Percentiles rank a stretch among this genome's conserved stretches.
Conservation (phyloP, 2,797 vertebrate species). For the Bryconaethiops microstoma region DNA sequence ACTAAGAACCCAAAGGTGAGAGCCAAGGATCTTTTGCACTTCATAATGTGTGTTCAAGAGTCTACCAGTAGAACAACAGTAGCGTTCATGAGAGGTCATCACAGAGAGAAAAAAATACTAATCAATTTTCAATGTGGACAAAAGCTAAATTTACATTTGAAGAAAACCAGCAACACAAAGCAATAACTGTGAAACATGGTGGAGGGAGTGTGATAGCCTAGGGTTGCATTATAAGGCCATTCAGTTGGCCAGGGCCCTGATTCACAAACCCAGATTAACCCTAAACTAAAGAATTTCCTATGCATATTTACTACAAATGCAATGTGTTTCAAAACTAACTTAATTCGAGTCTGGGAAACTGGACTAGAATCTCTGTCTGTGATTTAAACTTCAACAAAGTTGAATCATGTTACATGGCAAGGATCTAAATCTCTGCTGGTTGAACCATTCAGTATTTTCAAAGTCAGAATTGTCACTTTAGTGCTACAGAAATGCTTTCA, state of each 20-base stretch:
- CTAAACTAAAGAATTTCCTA: neutral
- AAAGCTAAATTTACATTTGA: neutral
- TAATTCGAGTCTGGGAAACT: too few species aligned
- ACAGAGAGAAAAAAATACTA: neutral
- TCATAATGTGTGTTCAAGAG: neutral
- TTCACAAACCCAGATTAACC: neutral
- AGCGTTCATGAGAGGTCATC: neutral
- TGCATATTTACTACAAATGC: too few species aligned
- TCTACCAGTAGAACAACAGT: neutral
- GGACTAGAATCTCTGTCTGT: too few species aligned
- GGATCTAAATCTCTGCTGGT: too few species aligned
- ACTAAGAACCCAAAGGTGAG: slow-evolving; percentile 4
- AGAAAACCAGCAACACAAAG: neutral
- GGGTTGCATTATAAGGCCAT: neutral
- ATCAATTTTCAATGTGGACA: neutral
- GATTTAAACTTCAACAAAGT: too few species aligned
- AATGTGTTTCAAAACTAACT: too few species aligned
- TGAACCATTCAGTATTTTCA: too few species aligned
- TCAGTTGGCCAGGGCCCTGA: neutral
- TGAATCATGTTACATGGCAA: too few species aligned
- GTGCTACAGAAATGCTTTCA: too few species aligned
- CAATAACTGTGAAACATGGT: neutral
- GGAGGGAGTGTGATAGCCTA: neutral
- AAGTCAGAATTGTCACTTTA: too few species aligned
- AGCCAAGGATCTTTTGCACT: slow-evolving; percentile 5